A percentile compares a stretch with the other conserved stretches of the same genome.
These are phyloP conservation scores for Cervus canadensis DNA, from an alignment of 2,113 vertebrate species.

Conservation along the genomic window DNA sequence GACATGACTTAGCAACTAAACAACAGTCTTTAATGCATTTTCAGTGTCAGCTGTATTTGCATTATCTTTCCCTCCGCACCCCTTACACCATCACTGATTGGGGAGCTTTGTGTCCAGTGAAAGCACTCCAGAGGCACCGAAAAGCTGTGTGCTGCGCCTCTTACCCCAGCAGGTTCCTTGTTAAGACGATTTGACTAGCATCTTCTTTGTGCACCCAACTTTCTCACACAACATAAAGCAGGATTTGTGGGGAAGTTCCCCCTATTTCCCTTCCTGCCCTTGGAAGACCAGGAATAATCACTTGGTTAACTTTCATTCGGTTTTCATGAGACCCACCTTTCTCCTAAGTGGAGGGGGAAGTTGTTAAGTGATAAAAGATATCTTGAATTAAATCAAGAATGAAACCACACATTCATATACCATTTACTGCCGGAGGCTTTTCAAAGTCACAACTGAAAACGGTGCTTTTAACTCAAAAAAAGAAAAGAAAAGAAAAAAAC, in stretches of 20 bases:
- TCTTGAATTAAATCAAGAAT: constrained; percentile 15
- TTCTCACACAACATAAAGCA: not conserved
- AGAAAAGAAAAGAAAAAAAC: not conserved
- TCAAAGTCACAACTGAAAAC: constrained; percentile 14
- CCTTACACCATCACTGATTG: not conserved
- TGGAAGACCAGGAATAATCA: not conserved
- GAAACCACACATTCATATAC: not conserved
- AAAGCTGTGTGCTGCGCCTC: not conserved
- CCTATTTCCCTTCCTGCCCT: not conserved
- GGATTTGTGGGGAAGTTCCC: not conserved
- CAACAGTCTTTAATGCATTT: not conserved
- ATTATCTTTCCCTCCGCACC: not conserved
- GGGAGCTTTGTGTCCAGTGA: not conserved
- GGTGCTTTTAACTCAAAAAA: not conserved
- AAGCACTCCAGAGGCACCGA: not conserved
- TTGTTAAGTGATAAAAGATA: not conserved
- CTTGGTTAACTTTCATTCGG: not conserved
- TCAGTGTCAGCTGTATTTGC: no score
- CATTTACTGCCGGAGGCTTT: not conserved
- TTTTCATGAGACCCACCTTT: not conserved
- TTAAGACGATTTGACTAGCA: not conserved
- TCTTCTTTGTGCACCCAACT: not conserved
- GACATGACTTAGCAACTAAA: not conserved
- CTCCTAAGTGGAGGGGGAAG: not conserved
- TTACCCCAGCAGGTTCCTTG: not conserved